Evolutionary conservation across 64 coral and sea anemone genomes (phyloP).

Genomic region (Trachythela sp.): DNA sequence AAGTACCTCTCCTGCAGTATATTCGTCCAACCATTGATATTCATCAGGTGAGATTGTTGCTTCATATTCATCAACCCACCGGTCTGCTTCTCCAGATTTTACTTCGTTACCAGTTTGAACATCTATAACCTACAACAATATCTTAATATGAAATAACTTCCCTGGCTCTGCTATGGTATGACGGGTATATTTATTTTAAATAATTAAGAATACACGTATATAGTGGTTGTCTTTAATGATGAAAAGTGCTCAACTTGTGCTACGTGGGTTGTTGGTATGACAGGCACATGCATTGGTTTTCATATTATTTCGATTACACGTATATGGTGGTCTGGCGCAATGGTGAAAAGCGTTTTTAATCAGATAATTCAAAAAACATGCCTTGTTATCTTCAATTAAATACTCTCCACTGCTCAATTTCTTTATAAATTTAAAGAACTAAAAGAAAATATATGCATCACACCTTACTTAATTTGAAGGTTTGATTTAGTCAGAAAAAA

Average conservation of each 20-base stretch:
- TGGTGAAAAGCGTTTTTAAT: not conserved
- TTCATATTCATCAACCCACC: slow-evolving; percentile 90
- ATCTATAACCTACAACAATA: slow-evolving; percentile 65
- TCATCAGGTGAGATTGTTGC: slow-evolving; percentile 39
- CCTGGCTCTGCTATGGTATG: not conserved
- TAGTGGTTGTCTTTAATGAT: not conserved
- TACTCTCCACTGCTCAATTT: slow-evolving; percentile 94
- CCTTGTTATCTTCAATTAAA: slow-evolving; percentile 93
- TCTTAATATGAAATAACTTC: not conserved
- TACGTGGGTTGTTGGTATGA: too few species aligned
- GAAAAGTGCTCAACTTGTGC: not conserved
- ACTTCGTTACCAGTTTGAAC: slow-evolving; percentile 69
- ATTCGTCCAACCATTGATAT: slow-evolving; percentile 67
- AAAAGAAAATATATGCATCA: slow-evolving; percentile 37
- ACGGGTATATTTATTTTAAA: not conserved
- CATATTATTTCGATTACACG: not conserved
- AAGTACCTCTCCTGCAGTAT: slow-evolving; percentile 1
- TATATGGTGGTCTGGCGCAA: not conserved
- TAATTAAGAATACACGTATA: not conserved
- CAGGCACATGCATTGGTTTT: too few species aligned
- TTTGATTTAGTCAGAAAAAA: slow-evolving; percentile 16
- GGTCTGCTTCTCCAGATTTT: slow-evolving; percentile 31
- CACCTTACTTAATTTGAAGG: too few species aligned
- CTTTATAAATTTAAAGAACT: slow-evolving; percentile 99
- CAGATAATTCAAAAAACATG: slow-evolving; percentile 48